Evolutionary conservation across 1,140 invertebrate genomes (phyloP).

Genomic region (Zophobas morio): DNA sequence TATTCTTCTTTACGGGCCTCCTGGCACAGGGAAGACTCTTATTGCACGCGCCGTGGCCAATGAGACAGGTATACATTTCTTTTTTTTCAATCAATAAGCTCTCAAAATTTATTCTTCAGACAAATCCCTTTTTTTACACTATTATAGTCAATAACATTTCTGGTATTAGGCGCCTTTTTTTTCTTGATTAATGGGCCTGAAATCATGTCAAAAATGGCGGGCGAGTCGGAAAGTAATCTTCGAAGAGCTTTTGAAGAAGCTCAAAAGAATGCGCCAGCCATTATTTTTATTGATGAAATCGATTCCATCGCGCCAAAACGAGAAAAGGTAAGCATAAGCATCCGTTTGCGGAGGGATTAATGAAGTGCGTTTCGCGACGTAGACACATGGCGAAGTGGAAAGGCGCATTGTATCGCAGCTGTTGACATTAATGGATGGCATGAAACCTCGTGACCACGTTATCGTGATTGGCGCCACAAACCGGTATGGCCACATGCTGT

Average conservation of each 20-base stretch:
- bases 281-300: slow-evolving; percentile 99
- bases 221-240: slow-evolving; percentile 77
- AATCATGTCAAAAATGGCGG: slow-evolving; percentile 99
- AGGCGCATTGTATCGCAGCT: slow-evolving; percentile 98
- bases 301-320: slow-evolving; percentile 99
- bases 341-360: too few species aligned
- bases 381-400: slow-evolving; percentile 99
- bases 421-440: slow-evolving; percentile 98
- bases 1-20: slow-evolving; percentile 97
- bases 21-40: slow-evolving; percentile 93
- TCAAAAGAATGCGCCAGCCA: slow-evolving; percentile 99
- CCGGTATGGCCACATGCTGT: too few species aligned
- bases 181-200: slow-evolving; percentile 99
- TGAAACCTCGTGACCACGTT: slow-evolving; percentile 98
- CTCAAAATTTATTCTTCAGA: too few species aligned
- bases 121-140: too few species aligned
- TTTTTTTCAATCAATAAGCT: too few species aligned
- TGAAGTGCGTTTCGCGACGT: too few species aligned
- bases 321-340: too few species aligned
- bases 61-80: too few species aligned
- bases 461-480: slow-evolving; percentile 99
- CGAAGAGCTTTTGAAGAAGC: slow-evolving; percentile 96
- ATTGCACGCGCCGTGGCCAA: slow-evolving; percentile 99
- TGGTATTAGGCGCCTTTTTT: slow-evolving; percentile 99
- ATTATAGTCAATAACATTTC: too few species aligned